A percentile compares a stretch with the other conserved stretches of the same genome.
Evolutionary conservation across 2,797 vertebrate genomes (phyloP).

Genomic region (Rallus crepitans): DNA sequence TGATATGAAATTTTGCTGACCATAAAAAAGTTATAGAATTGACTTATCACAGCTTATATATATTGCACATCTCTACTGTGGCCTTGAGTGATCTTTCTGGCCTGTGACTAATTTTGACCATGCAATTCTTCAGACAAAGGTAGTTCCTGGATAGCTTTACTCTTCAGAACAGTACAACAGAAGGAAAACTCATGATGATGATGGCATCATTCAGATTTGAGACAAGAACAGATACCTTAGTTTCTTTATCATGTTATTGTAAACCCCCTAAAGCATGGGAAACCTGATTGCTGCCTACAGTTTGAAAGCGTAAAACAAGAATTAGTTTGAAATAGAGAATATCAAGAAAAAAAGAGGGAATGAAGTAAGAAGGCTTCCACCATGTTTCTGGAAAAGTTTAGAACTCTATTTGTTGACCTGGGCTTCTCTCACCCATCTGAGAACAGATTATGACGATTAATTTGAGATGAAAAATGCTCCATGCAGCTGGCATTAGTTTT

Average conservation of each 20-base stretch:
- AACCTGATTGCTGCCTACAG: not conserved
- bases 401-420: not conserved
- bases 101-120: not conserved
- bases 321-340: not conserved
- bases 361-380: not conserved
- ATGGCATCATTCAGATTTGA: not conserved
- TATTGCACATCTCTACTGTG: not conserved
- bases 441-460: not conserved
- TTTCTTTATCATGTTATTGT: not conserved
- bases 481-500: not conserved
- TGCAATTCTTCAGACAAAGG: not conserved
- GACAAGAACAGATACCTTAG: not conserved
- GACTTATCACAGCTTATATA: not conserved
- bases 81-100: not conserved
- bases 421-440: not conserved
- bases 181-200: not conserved
- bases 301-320: not conserved
- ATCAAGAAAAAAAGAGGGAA: not conserved
- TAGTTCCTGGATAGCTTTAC: not conserved
- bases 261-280: not conserved
- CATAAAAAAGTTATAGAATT: not conserved
- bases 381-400: not conserved
- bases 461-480: not conserved
- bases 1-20: not conserved
- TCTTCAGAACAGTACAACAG: not conserved